A percentile compares a stretch with the other conserved stretches of the same genome.
Conservation (phyloP, 1,140 invertebrate species). For the Bilobella aurantiaca region DNA sequence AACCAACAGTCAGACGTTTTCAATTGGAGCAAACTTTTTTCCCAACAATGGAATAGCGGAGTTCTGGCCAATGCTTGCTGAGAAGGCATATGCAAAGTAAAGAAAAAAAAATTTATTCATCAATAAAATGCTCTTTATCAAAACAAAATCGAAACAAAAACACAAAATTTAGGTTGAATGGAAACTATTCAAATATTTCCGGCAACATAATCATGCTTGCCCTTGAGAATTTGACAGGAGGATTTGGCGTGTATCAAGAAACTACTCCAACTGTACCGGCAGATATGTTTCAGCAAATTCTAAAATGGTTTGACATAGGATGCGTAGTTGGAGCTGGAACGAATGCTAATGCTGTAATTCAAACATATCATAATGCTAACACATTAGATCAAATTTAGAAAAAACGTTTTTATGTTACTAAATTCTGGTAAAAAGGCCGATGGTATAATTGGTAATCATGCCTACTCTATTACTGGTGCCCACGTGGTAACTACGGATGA, state of each 20-base stretch:
- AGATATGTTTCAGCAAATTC: neutral
- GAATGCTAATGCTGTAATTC: neutral
- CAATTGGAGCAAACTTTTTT: neutral
- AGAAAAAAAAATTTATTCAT: neutral
- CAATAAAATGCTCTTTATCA: neutral
- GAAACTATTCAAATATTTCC: neutral
- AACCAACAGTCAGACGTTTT: neutral
- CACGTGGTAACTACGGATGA: neutral
- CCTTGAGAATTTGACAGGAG: neutral
- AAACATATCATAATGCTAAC: neutral
- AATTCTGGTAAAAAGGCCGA: neutral
- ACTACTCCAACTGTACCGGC: neutral
- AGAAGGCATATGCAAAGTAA: constrained; percentile 1
- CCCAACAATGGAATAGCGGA: neutral
- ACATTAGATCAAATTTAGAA: neutral
- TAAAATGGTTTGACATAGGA: neutral
- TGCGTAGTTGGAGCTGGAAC: neutral
- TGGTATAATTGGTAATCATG: neutral
- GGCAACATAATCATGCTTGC: neutral
- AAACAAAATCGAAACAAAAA: no score
- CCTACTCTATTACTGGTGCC: neutral
- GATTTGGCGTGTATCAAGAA: neutral
- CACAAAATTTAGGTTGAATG: neutral
- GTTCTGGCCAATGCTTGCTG: neutral
- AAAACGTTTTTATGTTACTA: neutral